Percentiles rank a stretch among this genome's conserved stretches.
Conservation (phyloP, 2,797 vertebrate species). For the Pampus argenteus region DNA sequence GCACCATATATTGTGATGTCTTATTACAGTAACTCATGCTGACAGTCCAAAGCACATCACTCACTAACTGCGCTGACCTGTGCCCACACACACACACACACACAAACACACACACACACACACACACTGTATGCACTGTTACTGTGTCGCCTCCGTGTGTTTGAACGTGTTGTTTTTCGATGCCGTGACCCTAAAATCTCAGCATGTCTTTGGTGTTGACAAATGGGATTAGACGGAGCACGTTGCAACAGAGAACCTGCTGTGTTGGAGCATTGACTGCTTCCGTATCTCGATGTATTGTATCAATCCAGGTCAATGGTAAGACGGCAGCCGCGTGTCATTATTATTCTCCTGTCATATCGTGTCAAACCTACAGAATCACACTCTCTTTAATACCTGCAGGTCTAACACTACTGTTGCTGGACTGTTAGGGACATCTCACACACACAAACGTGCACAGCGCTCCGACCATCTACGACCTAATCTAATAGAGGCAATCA, state of each 20-base stretch:
- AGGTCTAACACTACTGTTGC: slow-evolving; percentile 50
- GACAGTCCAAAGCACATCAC: slow-evolving; percentile 64
- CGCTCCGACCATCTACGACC: slow-evolving; percentile 6
- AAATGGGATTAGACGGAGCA: slow-evolving; percentile 73
- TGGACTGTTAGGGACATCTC: slow-evolving; percentile 25
- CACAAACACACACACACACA: slow-evolving; percentile 2
- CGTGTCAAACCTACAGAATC: slow-evolving; percentile 48
- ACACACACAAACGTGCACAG: background rate
- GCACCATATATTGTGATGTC: slow-evolving; percentile 39
- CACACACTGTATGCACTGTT: too few species aligned
- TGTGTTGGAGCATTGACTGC: slow-evolving; percentile 61
- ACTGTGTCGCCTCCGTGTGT: slow-evolving; percentile 19
- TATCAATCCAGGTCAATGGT: slow-evolving; percentile 67
- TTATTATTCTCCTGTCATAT: slow-evolving; percentile 66
- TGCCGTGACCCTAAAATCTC: slow-evolving; percentile 51
- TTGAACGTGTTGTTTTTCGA: slow-evolving; percentile 47
- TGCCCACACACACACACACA: slow-evolving; percentile 18
- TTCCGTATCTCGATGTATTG: slow-evolving; percentile 50
- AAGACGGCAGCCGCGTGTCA: slow-evolving; percentile 67
- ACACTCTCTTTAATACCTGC: slow-evolving; percentile 53
- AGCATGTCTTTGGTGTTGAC: slow-evolving; percentile 64
- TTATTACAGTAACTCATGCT: slow-evolving; percentile 58
- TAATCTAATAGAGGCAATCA: slow-evolving; percentile 41
- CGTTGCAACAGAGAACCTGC: slow-evolving; percentile 47
- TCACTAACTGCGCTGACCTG: slow-evolving; percentile 49